Conservation (phyloP, 1,140 invertebrate genomes). For the Megathymus violae region DNA sequence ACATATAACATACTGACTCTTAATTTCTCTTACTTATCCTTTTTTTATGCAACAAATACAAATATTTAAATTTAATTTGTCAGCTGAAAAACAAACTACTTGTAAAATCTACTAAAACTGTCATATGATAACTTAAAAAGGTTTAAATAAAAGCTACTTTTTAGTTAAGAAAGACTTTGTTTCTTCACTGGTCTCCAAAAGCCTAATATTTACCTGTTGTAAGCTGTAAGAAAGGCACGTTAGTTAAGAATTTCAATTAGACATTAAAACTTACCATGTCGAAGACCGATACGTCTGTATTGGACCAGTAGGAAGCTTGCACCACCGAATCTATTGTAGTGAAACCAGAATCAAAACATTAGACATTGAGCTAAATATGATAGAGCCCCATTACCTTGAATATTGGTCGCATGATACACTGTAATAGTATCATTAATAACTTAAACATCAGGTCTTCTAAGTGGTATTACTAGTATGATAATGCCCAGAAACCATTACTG, state of each 20-base stretch:
- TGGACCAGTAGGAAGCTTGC: constrained; percentile 43
- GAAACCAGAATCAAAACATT: constrained; percentile 74
- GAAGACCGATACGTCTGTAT: constrained; percentile 44
- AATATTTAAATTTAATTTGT: background rate
- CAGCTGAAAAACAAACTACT: no score
- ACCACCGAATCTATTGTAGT: constrained; percentile 69
- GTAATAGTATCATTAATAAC: background rate
- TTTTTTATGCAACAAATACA: background rate
- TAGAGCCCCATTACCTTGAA: constrained; percentile 3
- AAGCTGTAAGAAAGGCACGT: constrained; percentile 40
- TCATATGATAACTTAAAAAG: no score
- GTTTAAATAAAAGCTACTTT: no score
- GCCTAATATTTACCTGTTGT: constrained; percentile 30
- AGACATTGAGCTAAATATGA: constrained; percentile 43
- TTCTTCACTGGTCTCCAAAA: background rate
- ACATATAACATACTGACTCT: no score
- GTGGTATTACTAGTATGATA: no score
- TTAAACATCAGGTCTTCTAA: background rate
- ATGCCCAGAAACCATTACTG: no score
- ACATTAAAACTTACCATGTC: constrained; percentile 60
- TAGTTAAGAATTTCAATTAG: constrained; percentile 37
- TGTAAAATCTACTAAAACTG: no score
- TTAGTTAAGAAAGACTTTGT: no score
- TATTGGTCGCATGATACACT: background rate
- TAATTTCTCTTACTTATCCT: no score